Evolutionary conservation across 2,888 invertebrate genomes (phyloP).

Genomic region (Nebria brevicollis): DNA sequence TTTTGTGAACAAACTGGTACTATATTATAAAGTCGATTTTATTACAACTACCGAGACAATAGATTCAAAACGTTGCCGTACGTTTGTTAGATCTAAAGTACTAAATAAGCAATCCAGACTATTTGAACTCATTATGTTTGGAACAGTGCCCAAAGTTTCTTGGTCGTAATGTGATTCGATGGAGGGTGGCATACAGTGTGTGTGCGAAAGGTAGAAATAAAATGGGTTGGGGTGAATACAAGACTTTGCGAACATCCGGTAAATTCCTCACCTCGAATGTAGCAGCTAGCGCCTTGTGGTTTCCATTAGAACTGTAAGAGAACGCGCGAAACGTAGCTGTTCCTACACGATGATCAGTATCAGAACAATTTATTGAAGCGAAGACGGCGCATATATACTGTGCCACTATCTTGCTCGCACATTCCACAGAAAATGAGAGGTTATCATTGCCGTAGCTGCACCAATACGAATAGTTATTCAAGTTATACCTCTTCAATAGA

Average conservation of each 20-base stretch:
- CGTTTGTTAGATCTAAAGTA: conserved; percentile 3
- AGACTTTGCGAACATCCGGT: conserved; percentile 28
- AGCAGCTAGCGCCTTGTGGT: conserved; percentile 27
- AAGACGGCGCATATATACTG: neutral
- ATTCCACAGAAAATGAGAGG: neutral
- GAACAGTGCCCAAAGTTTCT: conserved; percentile 31
- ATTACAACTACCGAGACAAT: neutral
- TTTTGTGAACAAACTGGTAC: neutral
- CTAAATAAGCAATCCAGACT: conserved; percentile 36
- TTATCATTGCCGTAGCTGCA: neutral
- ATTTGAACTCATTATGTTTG: conserved; percentile 32
- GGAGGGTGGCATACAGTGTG: neutral
- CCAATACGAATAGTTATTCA: neutral
- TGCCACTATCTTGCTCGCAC: neutral
- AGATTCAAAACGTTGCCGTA: neutral
- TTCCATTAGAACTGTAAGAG: conserved; percentile 32
- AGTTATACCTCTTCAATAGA: neutral
- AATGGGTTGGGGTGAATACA: neutral
- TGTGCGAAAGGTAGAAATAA: neutral
- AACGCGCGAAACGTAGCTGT: neutral
- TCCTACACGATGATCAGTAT: conserved; percentile 32
- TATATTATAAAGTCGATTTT: neutral
- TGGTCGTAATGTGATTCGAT: conserved; percentile 16
- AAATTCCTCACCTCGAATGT: conserved; percentile 19
- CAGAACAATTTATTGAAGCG: conserved; percentile 35